These are phyloP conservation scores for Zoanthus sociatus DNA, from an alignment of 92 coral and sea anemone species.

Conservation along the genomic window DNA sequence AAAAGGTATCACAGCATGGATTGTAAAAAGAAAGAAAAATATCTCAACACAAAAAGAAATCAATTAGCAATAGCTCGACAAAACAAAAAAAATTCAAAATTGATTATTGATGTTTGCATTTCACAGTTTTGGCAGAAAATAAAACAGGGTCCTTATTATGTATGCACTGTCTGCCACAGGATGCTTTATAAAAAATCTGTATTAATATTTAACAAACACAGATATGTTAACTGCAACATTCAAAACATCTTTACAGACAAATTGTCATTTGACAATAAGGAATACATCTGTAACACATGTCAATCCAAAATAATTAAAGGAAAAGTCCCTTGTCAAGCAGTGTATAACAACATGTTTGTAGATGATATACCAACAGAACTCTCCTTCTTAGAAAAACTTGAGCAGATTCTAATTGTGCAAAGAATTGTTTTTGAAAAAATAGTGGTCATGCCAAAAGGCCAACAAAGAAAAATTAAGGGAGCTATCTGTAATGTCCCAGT, in stretches of 20 bases:
- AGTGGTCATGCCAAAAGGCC: not conserved
- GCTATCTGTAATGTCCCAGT: too few relatives aligned
- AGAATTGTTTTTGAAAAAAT: too few relatives aligned
- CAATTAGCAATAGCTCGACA: slow-evolving; percentile 58
- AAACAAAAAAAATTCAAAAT: slow-evolving; percentile 18
- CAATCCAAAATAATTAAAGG: slow-evolving; percentile 66
- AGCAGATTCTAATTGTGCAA: too few relatives aligned
- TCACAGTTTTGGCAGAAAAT: slow-evolving; percentile 61
- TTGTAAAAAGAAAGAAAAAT: slow-evolving; percentile 55
- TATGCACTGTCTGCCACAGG: slow-evolving; percentile 68
- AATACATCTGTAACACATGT: slow-evolving; percentile 69
- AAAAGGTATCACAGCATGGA: slow-evolving; percentile 56
- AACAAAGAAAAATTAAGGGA: slow-evolving; percentile 9
- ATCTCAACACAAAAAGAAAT: slow-evolving; percentile 52
- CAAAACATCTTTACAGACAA: slow-evolving; percentile 66
- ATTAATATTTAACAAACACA: slow-evolving; percentile 53
- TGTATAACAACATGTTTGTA: slow-evolving; percentile 62
- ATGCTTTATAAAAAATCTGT: slow-evolving; percentile 66
- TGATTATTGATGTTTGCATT: slow-evolving; percentile 55
- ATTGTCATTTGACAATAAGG: slow-evolving; percentile 20
- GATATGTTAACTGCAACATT: slow-evolving; percentile 57
- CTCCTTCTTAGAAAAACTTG: slow-evolving; percentile 47
- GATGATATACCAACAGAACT: slow-evolving; percentile 64
- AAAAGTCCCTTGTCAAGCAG: slow-evolving; percentile 70
- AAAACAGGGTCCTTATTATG: slow-evolving; percentile 67